These are phyloP conservation scores for Platypus cylindrus DNA, from an alignment of 2,888 invertebrate genomes.

Conservation along the genomic window DNA sequence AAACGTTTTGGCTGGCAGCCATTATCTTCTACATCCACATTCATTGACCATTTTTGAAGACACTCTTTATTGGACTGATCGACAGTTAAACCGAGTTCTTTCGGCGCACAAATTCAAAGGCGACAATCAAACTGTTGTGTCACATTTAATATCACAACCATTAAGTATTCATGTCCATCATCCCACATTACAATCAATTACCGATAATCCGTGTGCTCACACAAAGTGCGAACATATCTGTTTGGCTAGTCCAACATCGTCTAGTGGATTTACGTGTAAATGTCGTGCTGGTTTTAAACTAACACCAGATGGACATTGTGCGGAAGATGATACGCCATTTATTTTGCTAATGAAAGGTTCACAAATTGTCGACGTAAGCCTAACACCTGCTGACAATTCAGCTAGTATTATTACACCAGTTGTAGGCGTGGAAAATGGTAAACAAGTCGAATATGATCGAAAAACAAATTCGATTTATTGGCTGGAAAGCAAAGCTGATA, in stretches of 20 bases:
- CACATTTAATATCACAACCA: conserved; percentile 88
- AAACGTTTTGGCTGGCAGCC: conserved; percentile 76
- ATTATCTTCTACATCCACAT: conserved; percentile 91
- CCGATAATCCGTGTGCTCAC: conserved; percentile 62
- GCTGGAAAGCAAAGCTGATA: conserved; percentile 68
- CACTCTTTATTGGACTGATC: conserved; percentile 91
- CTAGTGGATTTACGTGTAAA: conserved; percentile 58
- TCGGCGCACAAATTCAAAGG: conserved; percentile 86
- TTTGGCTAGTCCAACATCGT: conserved; percentile 58
- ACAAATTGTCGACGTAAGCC: conserved; percentile 75
- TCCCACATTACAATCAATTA: conserved; percentile 78
- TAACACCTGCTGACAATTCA: conserved; percentile 62
- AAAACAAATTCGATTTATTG: conserved; percentile 75
- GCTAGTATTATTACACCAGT: conserved; percentile 74
- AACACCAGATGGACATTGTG: conserved; percentile 54
- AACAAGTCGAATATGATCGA: conserved; percentile 85
- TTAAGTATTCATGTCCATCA: conserved; percentile 92
- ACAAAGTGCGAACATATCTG: conserved; percentile 82
- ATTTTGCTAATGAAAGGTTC: conserved; percentile 81
- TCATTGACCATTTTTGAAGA: conserved; percentile 92
- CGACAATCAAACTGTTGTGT: conserved; percentile 83
- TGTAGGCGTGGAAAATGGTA: conserved; percentile 77
- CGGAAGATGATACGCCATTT: conserved; percentile 78
- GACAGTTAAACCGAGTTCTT: conserved; percentile 79
- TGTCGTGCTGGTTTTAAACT: conserved; percentile 79